Evolutionary conservation across 2,797 vertebrate genomes (phyloP), one percentile per base, ranked within the genome.

Genomic region (Peromyscus eremicus): DNA sequence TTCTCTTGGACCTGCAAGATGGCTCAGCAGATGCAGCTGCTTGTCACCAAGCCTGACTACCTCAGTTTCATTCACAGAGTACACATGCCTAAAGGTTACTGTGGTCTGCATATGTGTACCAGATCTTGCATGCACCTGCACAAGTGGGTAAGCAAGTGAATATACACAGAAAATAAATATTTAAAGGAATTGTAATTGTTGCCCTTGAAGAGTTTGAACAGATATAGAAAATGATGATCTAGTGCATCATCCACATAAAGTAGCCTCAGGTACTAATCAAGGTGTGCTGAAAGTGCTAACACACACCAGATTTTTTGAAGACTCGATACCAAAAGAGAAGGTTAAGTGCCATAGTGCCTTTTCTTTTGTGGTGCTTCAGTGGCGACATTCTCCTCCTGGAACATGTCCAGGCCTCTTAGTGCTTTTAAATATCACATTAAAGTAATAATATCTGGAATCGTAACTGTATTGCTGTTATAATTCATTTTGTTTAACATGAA

Each of bases 391-490:
- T 55, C 21, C 60, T 43, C 37, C 49, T 88, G 25, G 40, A 40
- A 43, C 49, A n/a, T 7, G 64, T 17, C 32, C 37, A 80, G 14
- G 23, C 37, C 34, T 32, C 34, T 68, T 40, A 64, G 25, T 40
- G 60, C 46, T 81, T 80, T 79, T 76, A 37, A 76, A 89, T 55
- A 55, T 80, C 37, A 77, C 79, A 82, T 40, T 71, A 34, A 88
- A 94, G 86, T 71, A 43, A 76, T 37, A 80, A 14, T 46, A 80
- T 40, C 40, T 29, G 6, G 52, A 40, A 89, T 34, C 82, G 89
- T 83, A 73, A 88, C 1, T 79, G 27, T 34, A 55, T 77, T 94
- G 62, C 19, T 68, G 49, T 37, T 43, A 86, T 96, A 92, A 87
- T 86, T 88, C 25, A 57, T 73, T 55, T 55, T 52, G 49, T 27